Conservation (phyloP, 2,888 invertebrate species). For the Drosophila infuscata region DNA sequence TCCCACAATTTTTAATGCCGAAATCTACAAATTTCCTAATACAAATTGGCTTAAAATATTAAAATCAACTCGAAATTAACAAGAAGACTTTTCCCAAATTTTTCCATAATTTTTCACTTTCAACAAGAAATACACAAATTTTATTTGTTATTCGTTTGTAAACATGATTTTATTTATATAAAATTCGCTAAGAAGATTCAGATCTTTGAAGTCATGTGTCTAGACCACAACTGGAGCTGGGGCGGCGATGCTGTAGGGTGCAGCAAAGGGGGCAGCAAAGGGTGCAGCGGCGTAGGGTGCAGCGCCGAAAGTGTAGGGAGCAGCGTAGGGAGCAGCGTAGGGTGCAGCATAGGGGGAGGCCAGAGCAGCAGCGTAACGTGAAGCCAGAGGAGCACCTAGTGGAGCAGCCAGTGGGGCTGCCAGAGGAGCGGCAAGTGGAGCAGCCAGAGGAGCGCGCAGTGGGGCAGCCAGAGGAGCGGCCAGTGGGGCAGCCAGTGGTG, state of each 20-base stretch:
- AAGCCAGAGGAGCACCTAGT: constrained; percentile 33
- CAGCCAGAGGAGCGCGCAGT: constrained; percentile 36
- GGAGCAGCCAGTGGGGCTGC: constrained; percentile 49
- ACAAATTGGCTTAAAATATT: not conserved
- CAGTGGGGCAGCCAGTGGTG: constrained; percentile 58
- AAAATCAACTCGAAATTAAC: not conserved
- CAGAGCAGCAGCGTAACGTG: constrained; percentile 57
- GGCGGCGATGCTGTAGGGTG: constrained; percentile 59
- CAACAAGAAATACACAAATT: not conserved
- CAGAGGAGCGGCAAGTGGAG: constrained; percentile 45
- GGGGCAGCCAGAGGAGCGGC: constrained; percentile 54
- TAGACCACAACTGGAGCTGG: constrained; percentile 64
- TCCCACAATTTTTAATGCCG: not conserved
- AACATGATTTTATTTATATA: constrained; percentile 41
- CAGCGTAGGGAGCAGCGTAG: constrained; percentile 37
- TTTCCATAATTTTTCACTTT: not conserved
- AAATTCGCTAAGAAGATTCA: constrained; percentile 36
- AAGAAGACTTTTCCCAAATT: not conserved
- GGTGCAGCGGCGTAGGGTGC: constrained; percentile 43
- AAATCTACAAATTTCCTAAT: not conserved
- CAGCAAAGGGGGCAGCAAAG: constrained; percentile 42
- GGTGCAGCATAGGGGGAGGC: constrained; percentile 48
- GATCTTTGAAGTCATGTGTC: constrained; percentile 10
- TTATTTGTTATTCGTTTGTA: not conserved
- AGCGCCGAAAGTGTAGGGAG: constrained; percentile 32